These are phyloP conservation scores for Salticus scenicus DNA, from an alignment of 2,888 invertebrate genomes.

Conservation along the genomic window DNA sequence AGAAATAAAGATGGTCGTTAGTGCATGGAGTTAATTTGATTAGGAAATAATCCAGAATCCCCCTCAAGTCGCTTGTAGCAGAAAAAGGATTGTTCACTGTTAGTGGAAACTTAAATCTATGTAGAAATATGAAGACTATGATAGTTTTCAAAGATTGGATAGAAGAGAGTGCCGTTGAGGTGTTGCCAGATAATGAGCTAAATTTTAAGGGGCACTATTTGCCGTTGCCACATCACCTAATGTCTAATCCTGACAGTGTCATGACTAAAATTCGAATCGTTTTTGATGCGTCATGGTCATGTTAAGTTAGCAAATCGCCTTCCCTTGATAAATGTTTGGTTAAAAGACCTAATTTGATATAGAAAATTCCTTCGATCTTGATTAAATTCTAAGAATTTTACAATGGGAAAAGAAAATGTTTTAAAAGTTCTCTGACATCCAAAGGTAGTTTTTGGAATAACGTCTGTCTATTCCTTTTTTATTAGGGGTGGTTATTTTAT, in stretches of 20 bases:
- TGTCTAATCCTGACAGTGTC: constrained; percentile 69
- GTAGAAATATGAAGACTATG: constrained; percentile 6
- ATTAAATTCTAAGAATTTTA: constrained; percentile 16
- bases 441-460: neutral
- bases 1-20: constrained; percentile 9
- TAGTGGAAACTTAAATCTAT: constrained; percentile 19
- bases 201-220: constrained; percentile 20
- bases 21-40: neutral
- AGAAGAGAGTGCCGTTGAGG: neutral
- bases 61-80: neutral
- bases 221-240: constrained; percentile 71
- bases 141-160: constrained; percentile 14
- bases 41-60: neutral
- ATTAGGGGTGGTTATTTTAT: neutral
- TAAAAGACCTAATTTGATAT: constrained; percentile 17
- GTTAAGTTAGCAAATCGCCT: constrained; percentile 4
- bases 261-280: constrained; percentile 72
- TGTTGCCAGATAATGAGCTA: neutral
- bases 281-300: constrained; percentile 68
- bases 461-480: neutral
- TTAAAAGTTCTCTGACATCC: neutral
- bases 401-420: neutral
- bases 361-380: constrained; percentile 20
- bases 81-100: constrained; percentile 17
- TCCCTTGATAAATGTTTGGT: constrained; percentile 16